Base-by-base conservation (phyloP, 92 coral and sea anemone genomes). In the Heliopora coerulea region DNA sequence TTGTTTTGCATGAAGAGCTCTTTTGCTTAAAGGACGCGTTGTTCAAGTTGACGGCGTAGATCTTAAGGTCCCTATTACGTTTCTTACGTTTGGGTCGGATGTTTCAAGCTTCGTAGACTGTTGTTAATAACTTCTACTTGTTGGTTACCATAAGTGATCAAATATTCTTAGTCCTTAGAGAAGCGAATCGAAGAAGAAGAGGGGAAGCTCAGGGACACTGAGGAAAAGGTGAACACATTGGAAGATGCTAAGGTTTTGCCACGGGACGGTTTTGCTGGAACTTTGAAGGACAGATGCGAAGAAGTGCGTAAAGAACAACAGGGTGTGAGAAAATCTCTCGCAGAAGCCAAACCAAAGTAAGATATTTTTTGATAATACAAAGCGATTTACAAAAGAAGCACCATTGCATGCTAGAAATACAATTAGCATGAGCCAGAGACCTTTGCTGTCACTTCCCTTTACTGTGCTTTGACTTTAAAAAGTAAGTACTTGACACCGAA, bases 261-360 rank as follows among this genome's bases (percentile, higher is more conserved):
- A 15, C 77, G 77, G 49, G 77, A 70, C 54, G 77, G 77, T 33
- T 70, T 70, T 34, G 77, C 77, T 3, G 77, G 77, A 12, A 70
- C 77, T 8, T 26, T 70, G 35, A 70, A 70, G 33, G 41, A 70
- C 49, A 50, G 77, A 70, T 70, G 77, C 41, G 50, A 70, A 0
- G 77, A 70, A 70, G 77, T 70, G 3, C 52, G 27, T 31, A 70
- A 70, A 39, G 77, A 70, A 35, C 77, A 52, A 34, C 18, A 70
- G 30, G 23, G 0, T 32, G 77, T 70, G 27, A 31, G 32, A 23
- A 41, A 30, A n/a, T 29, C 50, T 32, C 31, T 54, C 1, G 63
- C 31, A 0, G 63, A 70, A 23, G 63, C 62, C 13, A 70, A 54
- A 70, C 77, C 77, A 50, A 70, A 70, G 77, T 70, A 70, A 25